Evolutionary conservation across 2,113 vertebrate genomes (phyloP).

Genomic region (Aleadryas rufinucha): DNA sequence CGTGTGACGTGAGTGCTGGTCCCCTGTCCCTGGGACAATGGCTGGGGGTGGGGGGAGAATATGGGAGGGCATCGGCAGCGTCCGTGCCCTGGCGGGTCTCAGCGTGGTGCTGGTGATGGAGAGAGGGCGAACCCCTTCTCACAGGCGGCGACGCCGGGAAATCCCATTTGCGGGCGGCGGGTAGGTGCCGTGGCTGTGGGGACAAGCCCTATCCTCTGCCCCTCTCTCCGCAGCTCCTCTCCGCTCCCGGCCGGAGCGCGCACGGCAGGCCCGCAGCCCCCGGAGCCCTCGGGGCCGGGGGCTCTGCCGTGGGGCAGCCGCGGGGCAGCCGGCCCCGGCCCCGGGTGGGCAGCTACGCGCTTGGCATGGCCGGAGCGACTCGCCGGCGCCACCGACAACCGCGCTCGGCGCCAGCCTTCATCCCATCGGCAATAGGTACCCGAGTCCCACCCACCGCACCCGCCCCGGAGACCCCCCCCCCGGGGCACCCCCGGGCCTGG

Average conservation of each 20-base stretch:
- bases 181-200: accelerated
- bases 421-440: slow-evolving; percentile 46
- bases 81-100: background rate
- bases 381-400: background rate
- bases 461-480: background rate
- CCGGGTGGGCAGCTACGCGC: background rate
- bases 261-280: background rate
- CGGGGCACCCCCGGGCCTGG: background rate
- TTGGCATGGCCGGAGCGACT: slow-evolving; percentile 22
- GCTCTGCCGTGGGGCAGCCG: background rate
- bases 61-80: background rate
- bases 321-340: background rate
- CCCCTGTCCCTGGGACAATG: background rate
- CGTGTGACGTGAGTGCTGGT: slow-evolving; percentile 48
- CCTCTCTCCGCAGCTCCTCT: slow-evolving; percentile 5
- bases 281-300: background rate
- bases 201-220: accelerated
- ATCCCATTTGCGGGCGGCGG: accelerated
- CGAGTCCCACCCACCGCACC: background rate
- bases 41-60: background rate
- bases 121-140: background rate
- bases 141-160: background rate
- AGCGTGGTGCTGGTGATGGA: background rate
- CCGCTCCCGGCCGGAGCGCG: background rate
- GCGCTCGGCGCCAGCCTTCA: slow-evolving; percentile 2